A percentile compares a stretch with the other conserved stretches of the same genome.
phyloP scores from a whole-genome alignment of 2,797 vertebrate genomes.

The Myotis daubentonii region DNA sequence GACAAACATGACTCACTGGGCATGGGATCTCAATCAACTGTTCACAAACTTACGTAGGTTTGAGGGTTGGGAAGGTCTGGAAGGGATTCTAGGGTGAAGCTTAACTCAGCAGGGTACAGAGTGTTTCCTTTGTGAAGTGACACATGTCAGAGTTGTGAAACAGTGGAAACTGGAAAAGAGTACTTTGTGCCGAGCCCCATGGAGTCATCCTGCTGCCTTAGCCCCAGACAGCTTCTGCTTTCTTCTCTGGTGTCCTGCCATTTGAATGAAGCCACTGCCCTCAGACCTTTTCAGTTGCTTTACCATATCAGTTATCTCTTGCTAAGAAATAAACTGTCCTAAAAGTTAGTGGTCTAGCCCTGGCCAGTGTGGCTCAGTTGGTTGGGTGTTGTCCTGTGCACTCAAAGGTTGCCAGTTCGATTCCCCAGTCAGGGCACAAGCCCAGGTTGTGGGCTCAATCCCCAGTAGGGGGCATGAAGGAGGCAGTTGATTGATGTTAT shows the following conservation, averaged over 20 bases:
- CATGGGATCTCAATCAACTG: conserved; percentile 57
- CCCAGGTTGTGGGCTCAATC: no score
- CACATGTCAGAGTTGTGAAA: conserved; percentile 71
- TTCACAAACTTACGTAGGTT: conserved; percentile 63
- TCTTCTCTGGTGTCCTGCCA: not conserved
- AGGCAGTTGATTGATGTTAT: no score
- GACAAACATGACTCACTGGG: conserved; percentile 71
- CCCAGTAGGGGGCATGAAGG: no score
- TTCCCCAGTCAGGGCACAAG: no score
- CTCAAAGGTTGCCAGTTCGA: no score
- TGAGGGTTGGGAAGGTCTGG: conserved; percentile 68
- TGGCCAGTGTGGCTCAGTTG: no score
- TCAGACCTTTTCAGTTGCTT: not conserved
- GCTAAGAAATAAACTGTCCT: not conserved
- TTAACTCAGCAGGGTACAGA: conserved; percentile 66
- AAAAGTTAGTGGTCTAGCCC: not conserved
- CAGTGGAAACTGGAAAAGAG: conserved; percentile 36
- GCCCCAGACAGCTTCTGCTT: not conserved
- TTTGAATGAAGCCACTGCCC: not conserved
- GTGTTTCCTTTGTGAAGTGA: conserved; percentile 71
- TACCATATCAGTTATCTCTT: not conserved
- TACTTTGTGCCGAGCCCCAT: not conserved
- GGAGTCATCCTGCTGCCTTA: not conserved
- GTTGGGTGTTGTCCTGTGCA: no score
- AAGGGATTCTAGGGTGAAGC: conserved; percentile 63